Evolutionary conservation across 2,888 invertebrate genomes (phyloP), one percentile per base, ranked within the genome.

Genomic region (Drosophila anomalipes): DNA sequence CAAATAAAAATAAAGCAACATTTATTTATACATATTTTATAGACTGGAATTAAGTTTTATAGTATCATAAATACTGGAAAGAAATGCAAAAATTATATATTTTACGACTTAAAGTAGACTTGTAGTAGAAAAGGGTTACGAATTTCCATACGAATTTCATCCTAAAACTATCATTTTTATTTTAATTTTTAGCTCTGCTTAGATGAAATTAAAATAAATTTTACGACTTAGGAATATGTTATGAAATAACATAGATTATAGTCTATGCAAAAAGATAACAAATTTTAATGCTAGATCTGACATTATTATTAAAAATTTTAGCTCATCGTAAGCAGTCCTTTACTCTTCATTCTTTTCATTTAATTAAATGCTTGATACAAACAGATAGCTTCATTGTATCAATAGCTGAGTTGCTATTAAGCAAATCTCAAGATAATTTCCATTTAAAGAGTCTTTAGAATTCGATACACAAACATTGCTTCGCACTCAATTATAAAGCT

Each of bases 401-500:
- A 26, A 56, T 4, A 4, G 4, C 22, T 26, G 4, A 12, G 3
- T 26, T 19, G 12, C 9, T 28, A 1, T 28, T 10, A 10, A 19
- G 49, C 28, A 19, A 51, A 19, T 19, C 14, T 26, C 0, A 0
- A n/a, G 14, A 39, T 37, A 22, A 22, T 22, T 4, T 0, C 4
- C 1, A 26, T 5, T 6, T 10, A 16, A 32, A 83, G 83, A n/a
- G 87, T 35, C 72, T 82, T 26, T 14, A 12, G 3, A 41, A 26
- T 64, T 41, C 86, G 69, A 1, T 32, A 26, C 4, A 7, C 10
- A 9, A 33, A 33, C 39, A 19, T 47, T 5, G 47, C 35, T 37
- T n/a, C 57, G 44, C 76, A 83, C 78, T 77, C 90, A 79, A 90
- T 83, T 82, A 86, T 78, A 86, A 70, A 57, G 79, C 77, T 77